These are phyloP conservation scores for Pemphredon lugubris DNA, from an alignment of 2,888 invertebrate species.

Conservation along the genomic window DNA sequence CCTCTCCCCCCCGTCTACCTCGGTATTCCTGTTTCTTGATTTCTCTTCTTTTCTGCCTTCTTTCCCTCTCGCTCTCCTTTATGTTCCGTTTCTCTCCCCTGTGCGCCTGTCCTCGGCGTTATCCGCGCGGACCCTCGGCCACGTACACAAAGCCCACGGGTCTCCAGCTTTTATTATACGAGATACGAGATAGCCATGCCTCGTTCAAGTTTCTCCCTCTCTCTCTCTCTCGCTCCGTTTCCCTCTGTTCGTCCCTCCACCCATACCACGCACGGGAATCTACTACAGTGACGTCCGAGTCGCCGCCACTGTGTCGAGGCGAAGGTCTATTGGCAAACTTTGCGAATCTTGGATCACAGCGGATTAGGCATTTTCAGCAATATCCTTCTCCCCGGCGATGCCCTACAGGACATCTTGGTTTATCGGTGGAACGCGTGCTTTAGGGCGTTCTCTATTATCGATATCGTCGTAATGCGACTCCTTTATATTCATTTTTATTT, in stretches of 20 bases:
- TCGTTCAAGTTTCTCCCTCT: constrained; percentile 17
- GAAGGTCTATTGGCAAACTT: constrained; percentile 60
- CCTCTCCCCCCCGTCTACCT: constrained; percentile 1
- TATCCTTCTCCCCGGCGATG: constrained; percentile 58
- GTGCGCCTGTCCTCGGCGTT: constrained; percentile 14
- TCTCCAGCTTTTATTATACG: constrained; percentile 71
- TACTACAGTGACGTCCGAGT: constrained; percentile 34
- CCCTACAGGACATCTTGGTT: constrained; percentile 24
- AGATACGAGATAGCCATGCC: constrained; percentile 68
- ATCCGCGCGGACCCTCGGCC: constrained; percentile 58
- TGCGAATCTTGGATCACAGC: constrained; percentile 67
- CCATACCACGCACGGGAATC: constrained; percentile 1
- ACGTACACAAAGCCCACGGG: constrained; percentile 68
- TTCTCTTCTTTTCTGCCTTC: constrained; percentile 9
- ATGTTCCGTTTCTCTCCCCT: constrained; percentile 10
- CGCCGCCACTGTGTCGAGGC: constrained; percentile 34
- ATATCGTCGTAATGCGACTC: background rate
- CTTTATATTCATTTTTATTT: too few species aligned
- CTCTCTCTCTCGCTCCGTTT: too few species aligned
- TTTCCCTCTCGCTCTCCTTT: constrained; percentile 19
- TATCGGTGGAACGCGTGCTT: constrained; percentile 6
- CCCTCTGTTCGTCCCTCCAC: too few species aligned
- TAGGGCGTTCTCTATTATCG: background rate
- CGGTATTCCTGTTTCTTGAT: background rate
- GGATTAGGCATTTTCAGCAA: constrained; percentile 69